Percentiles rank a stretch among this genome's conserved stretches.
Evolutionary conservation across 2,888 invertebrate species (phyloP).

Genomic region (Leptothorax acervorum): DNA sequence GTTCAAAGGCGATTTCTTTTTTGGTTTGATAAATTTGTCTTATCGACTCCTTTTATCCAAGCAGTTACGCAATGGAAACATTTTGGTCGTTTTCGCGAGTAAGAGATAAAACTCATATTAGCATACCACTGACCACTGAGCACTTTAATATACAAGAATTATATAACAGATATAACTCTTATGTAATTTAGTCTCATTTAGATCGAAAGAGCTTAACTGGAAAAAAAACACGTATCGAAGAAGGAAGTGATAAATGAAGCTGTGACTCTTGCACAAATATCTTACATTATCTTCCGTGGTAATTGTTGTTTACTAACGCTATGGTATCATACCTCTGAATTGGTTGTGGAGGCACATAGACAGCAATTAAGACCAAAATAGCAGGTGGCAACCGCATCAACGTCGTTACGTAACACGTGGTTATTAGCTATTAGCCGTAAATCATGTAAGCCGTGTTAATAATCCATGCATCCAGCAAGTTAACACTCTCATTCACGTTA

Average conservation of each 20-base stretch:
- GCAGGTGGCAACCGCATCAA: constrained; percentile 43
- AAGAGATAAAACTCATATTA: neutral
- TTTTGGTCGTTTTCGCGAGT: neutral
- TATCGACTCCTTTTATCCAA: neutral
- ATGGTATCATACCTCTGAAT: neutral
- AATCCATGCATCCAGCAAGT: constrained; percentile 36
- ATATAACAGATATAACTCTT: neutral
- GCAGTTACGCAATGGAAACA: neutral
- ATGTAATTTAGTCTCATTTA: neutral
- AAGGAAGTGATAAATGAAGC: neutral
- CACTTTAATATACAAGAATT: neutral
- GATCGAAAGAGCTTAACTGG: neutral
- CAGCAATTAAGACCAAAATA: constrained; percentile 35
- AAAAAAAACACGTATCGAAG: neutral
- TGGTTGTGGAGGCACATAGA: neutral
- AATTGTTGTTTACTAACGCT: constrained; percentile 8
- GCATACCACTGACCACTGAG: neutral
- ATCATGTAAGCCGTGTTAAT: constrained; percentile 47
- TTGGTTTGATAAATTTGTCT: constrained; percentile 1
- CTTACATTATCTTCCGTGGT: neutral
- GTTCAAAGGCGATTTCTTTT: constrained; percentile 30
- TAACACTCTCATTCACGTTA: constrained; percentile 35
- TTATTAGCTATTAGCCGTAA: constrained; percentile 49
- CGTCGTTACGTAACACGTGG: constrained; percentile 37
- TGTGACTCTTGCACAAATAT: neutral